phyloP scores from a whole-genome alignment of 2,888 invertebrate genomes.

The Sipha maydis region DNA sequence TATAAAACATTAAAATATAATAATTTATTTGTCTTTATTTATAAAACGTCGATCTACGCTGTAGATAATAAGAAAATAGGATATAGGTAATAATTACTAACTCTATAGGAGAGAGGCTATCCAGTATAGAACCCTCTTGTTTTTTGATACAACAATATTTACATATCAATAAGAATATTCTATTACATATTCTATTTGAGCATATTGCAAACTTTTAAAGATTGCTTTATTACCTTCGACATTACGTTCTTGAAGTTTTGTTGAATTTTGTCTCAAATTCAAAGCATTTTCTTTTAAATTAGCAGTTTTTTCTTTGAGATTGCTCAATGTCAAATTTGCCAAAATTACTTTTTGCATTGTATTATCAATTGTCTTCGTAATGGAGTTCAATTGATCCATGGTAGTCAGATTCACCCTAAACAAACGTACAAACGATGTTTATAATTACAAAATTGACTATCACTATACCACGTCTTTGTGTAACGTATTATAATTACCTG shows the following conservation, averaged over 20 bases:
- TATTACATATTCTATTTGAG: no score
- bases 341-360: slow-evolving; percentile 80
- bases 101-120: no score
- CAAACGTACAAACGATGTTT: slow-evolving; percentile 18
- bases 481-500: slow-evolving; percentile 66
- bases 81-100: no score
- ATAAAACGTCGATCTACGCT: no score
- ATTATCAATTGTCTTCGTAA: slow-evolving; percentile 75
- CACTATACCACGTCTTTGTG: no score
- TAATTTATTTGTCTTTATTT: no score
- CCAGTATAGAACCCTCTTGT: no score
- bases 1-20: no score
- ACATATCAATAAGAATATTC: no score
- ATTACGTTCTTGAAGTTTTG: slow-evolving; percentile 91
- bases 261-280: slow-evolving; percentile 87
- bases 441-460: neutral
- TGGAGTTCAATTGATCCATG: slow-evolving; percentile 74
- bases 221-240: slow-evolving; percentile 77
- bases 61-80: no score
- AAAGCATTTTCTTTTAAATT: slow-evolving; percentile 75
- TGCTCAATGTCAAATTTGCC: slow-evolving; percentile 77
- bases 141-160: no score
- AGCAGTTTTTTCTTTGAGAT: slow-evolving; percentile 72
- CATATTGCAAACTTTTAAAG: neutral
- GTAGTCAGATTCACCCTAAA: slow-evolving; percentile 71